These are phyloP conservation scores for Drosophila nigritarsus DNA, from an alignment of 2,888 invertebrate genomes.

Conservation along the genomic window DNA sequence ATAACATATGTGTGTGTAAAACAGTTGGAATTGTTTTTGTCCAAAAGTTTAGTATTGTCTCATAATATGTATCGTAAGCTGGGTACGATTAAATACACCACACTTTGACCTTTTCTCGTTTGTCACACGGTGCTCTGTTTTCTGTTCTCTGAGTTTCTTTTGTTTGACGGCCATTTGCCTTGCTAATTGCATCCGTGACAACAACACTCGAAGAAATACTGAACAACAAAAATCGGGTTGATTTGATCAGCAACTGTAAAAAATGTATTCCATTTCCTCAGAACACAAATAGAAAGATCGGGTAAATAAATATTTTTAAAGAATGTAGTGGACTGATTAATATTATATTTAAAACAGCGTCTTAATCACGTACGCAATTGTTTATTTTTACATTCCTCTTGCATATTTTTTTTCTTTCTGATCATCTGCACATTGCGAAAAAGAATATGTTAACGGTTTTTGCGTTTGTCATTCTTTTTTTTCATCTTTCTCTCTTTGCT, in stretches of 20 bases:
- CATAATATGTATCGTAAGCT: not conserved
- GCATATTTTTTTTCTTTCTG: not conserved
- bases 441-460: slow-evolving; percentile 4
- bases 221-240: not conserved
- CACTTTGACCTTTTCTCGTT: not conserved
- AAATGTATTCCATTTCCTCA: not conserved
- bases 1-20: not conserved
- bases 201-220: not conserved
- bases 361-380: slow-evolving; percentile 14
- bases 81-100: not conserved
- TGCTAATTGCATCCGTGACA: not conserved
- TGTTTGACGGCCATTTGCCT: not conserved
- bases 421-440: slow-evolving; percentile 6
- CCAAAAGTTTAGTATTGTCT: not conserved
- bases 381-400: slow-evolving; percentile 8
- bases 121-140: slow-evolving; percentile 1
- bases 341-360: not conserved
- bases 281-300: no score
- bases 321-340: not conserved
- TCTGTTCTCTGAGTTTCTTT: slow-evolving; percentile 1
- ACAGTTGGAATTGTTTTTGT: not conserved
- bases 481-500: slow-evolving; percentile 17
- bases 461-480: slow-evolving; percentile 10
- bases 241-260: not conserved
- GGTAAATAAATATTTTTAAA: no score